phyloP scores from a whole-genome alignment of 2,797 vertebrate species.

The Pangasius sanitwongsei region DNA sequence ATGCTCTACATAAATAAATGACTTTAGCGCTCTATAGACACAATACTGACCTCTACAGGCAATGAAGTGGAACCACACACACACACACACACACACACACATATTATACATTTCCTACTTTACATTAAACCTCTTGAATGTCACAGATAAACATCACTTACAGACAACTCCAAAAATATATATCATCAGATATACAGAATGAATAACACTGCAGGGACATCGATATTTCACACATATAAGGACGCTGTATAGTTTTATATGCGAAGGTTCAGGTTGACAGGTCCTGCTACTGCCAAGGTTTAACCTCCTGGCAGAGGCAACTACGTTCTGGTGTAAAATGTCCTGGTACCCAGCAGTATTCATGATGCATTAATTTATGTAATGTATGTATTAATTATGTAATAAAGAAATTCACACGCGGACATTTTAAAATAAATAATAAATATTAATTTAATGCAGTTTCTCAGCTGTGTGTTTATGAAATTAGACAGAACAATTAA shows the following conservation, averaged over 20 bases:
- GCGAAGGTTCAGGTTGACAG: too few species aligned
- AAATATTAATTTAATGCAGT: too few species aligned
- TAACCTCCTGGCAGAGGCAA: neutral
- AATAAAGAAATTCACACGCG: too few species aligned
- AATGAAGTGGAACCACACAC: neutral
- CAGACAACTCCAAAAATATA: neutral
- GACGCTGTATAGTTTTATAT: neutral
- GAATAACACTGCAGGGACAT: neutral
- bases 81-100: neutral
- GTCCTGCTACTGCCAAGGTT: neutral
- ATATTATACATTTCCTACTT: neutral
- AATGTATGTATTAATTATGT: too few species aligned
- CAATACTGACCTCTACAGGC: neutral
- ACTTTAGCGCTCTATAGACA: neutral
- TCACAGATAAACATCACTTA: neutral
- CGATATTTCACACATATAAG: neutral
- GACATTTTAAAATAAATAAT: too few species aligned
- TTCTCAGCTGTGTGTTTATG: too few species aligned
- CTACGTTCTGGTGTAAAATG: neutral
- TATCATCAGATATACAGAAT: neutral
- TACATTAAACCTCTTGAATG: neutral
- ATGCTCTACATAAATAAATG: slow-evolving; percentile 35
- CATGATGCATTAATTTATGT: neutral
- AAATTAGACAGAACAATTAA: too few species aligned
- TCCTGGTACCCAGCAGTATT: neutral